Conservation (phyloP, 1,140 invertebrate genomes). For the Epicauta chinensis region DNA sequence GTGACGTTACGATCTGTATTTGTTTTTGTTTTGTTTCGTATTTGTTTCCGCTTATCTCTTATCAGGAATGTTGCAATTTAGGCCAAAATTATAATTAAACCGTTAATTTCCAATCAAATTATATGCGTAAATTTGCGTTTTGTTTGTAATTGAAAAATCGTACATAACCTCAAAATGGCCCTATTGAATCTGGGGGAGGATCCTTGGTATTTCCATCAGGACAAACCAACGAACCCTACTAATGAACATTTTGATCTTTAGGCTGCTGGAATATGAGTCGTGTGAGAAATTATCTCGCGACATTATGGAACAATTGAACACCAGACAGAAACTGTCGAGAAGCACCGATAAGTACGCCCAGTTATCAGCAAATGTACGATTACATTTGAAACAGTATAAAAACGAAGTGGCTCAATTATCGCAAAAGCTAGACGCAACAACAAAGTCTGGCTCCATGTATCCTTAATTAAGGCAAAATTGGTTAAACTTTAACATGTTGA, state of each 20-base stretch:
- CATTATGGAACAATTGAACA: slow-evolving; percentile 49
- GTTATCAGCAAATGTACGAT: slow-evolving; percentile 53
- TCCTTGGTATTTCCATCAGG: slow-evolving; percentile 31
- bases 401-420: slow-evolving; percentile 54
- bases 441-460: slow-evolving; percentile 48
- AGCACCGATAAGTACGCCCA: slow-evolving; percentile 49
- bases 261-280: slow-evolving; percentile 57
- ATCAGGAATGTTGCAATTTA: no score
- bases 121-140: no score
- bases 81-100: no score
- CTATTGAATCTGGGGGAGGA: slow-evolving; percentile 37
- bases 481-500: slow-evolving; percentile 1
- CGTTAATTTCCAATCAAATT: no score
- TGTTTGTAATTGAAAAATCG: no score
- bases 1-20: no score
- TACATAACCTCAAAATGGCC: slow-evolving; percentile 27
- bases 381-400: slow-evolving; percentile 56
- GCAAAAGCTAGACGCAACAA: slow-evolving; percentile 49
- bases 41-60: no score
- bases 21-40: no score
- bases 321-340: slow-evolving; percentile 48
- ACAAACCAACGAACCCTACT: slow-evolving; percentile 8
- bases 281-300: neutral
- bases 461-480: slow-evolving; percentile 38
- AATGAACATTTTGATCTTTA: slow-evolving; percentile 31